phyloP scores from a whole-genome alignment of 1,140 invertebrate species.

The Glomeris maerens region DNA sequence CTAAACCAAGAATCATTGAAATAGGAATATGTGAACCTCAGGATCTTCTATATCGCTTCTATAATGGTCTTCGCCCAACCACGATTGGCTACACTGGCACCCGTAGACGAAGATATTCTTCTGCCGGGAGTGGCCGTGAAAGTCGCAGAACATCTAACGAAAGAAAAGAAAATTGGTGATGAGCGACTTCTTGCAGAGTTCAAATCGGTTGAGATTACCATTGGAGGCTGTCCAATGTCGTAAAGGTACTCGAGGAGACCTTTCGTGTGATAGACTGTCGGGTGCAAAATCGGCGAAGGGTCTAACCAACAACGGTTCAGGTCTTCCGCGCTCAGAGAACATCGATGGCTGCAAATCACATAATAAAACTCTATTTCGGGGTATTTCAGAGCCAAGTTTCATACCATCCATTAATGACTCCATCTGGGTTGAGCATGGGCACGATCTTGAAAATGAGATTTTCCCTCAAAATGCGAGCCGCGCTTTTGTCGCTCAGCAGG shows the following conservation, averaged over 20 bases:
- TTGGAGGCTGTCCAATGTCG: slow-evolving; percentile 12
- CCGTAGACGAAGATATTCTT: slow-evolving; percentile 84
- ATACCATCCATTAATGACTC: slow-evolving; percentile 84
- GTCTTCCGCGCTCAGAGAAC: slow-evolving; percentile 64
- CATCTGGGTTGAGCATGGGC: slow-evolving; percentile 90
- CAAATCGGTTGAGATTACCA: slow-evolving; percentile 1
- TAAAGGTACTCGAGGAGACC: slow-evolving; percentile 34
- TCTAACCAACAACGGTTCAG: slow-evolving; percentile 63
- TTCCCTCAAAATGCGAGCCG: slow-evolving; percentile 59
- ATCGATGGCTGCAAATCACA: slow-evolving; percentile 51
- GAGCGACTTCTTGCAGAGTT: not conserved
- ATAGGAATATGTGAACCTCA: slow-evolving; percentile 28
- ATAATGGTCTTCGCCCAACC: slow-evolving; percentile 29
- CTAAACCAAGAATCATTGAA: slow-evolving; percentile 1
- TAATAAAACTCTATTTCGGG: not conserved
- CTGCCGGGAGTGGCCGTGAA: slow-evolving; percentile 73
- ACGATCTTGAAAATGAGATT: slow-evolving; percentile 92
- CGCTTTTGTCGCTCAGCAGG: slow-evolving; percentile 42
- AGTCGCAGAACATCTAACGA: slow-evolving; percentile 67
- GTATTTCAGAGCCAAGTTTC: no score
- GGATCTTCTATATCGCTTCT: slow-evolving; percentile 30
- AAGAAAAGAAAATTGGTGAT: slow-evolving; percentile 12
- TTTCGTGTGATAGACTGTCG: slow-evolving; percentile 69
- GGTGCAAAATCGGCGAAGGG: slow-evolving; percentile 56
- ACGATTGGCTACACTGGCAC: slow-evolving; percentile 45